Evolutionary conservation across 64 coral and sea anemone species (phyloP), one percentile per base, ranked within the genome.

Genomic region (Exaiptasia diaphana): DNA sequence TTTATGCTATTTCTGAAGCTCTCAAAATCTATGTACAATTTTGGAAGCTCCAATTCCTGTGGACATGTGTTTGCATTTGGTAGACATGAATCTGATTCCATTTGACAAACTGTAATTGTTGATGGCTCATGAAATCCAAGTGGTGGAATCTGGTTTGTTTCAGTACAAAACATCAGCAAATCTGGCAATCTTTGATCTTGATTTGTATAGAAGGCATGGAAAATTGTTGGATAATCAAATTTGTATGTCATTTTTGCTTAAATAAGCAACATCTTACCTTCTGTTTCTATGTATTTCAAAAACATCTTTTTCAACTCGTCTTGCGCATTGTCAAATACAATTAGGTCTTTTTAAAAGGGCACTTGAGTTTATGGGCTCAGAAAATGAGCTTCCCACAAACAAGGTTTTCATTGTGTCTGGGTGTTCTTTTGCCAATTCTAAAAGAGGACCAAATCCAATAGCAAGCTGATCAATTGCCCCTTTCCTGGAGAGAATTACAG

Each of bases 391-490:
- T 27, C 39, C 17, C 4, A 88, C 48, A 41, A 88, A 68, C 40
- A 88, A 28, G 7, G 61, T 35, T 58, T 68, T 76, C 27, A 88
- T 79, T 39, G 41, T 25, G 31, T 88, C 61, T 5, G 58, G 67
- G 43, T 79, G 45, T 14, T 56, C 58, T 26, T 49, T 50, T 8
- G 75, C 73, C 45, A 70, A 20, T 30, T 56, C 10, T 25, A 88
- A 41, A 35, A 88, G 40, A 38, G 85, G 73, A 27, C 59, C 45
- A 56, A 88, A 64, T 50, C 85, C 85, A 26, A 68, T 29, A 54
- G 61, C 58, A 79, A 88, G 68, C 65, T 88, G 85, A 50, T 88
- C 85, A 56, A 88, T 36, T 2, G 58, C 85, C 30, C 42, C 85
- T 44, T 88, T 88, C 58, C 85, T 88, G 44, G 41, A 54, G 30